Percentiles rank a stretch among this genome's conserved stretches.
phyloP scores from a whole-genome alignment of 2,888 invertebrate species.

The Drosophila quinaria region DNA sequence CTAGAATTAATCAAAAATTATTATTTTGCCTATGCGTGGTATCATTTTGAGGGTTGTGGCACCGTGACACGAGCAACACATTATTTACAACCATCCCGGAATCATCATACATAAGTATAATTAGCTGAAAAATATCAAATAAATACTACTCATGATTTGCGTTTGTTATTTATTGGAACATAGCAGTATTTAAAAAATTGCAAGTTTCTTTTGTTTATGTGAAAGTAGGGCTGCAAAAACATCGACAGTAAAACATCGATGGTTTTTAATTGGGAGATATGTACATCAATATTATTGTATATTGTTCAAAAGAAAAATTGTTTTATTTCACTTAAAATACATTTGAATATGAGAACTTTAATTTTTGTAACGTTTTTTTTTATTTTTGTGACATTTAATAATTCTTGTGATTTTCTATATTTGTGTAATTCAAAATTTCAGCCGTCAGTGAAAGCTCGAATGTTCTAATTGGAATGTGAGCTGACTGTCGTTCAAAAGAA shows the following conservation, averaged over 20 bases:
- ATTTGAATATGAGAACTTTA: neutral
- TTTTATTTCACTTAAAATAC: neutral
- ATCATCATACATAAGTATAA: too few species aligned
- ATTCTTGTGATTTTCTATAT: too few species aligned
- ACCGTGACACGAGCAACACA: too few species aligned
- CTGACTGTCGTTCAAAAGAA: constrained; percentile 2
- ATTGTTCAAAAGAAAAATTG: neutral
- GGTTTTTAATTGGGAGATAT: neutral
- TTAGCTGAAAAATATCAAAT: too few species aligned
- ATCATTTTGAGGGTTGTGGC: neutral
- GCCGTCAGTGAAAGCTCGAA: constrained; percentile 3
- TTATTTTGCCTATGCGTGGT: neutral
- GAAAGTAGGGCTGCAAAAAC: neutral
- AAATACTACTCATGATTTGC: too few species aligned
- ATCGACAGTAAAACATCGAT: neutral
- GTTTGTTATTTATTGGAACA: too few species aligned
- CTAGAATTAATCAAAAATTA: neutral
- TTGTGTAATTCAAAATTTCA: neutral
- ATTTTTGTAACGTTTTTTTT: neutral
- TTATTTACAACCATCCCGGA: too few species aligned
- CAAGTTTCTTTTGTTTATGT: too few species aligned
- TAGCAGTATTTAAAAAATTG: too few species aligned
- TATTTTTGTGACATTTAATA: neutral
- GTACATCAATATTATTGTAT: neutral
- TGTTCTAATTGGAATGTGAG: neutral